Evolutionary conservation across 2,113 vertebrate genomes (phyloP).

Genomic region (Hippopotamus amphibius): DNA sequence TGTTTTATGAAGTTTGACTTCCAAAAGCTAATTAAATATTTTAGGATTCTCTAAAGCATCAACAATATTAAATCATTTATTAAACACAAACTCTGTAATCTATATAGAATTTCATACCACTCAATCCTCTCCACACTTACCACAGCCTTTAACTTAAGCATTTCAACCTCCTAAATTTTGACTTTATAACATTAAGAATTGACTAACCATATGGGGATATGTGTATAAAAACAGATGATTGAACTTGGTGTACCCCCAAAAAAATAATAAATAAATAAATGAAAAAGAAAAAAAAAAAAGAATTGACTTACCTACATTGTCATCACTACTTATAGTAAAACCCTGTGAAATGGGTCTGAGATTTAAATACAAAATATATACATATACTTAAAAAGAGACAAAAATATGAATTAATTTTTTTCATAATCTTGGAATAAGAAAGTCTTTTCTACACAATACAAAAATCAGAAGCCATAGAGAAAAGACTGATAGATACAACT

Average conservation of each 20-base stretch:
- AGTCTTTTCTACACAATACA: neutral
- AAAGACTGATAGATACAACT: neutral
- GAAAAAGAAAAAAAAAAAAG: neutral
- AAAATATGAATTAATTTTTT: neutral
- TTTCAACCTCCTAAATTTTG: neutral
- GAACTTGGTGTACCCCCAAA: too few relatives aligned
- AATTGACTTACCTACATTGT: neutral
- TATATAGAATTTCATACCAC: neutral
- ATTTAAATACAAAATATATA: slow-evolving; percentile 23
- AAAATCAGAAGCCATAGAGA: neutral
- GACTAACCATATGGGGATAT: neutral
- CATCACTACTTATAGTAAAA: neutral
- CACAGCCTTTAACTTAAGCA: neutral
- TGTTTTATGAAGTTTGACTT: neutral
- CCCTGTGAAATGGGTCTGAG: neutral
- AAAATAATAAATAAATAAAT: too few relatives aligned
- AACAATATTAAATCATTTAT: slow-evolving; percentile 4
- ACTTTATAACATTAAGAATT: slow-evolving; percentile 28
- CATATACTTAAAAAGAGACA: neutral
- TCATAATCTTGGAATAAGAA: neutral
- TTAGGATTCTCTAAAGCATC: neutral
- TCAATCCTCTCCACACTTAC: neutral
- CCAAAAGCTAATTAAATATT: slow-evolving; percentile 47
- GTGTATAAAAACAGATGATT: too few relatives aligned
- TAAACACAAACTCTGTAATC: neutral